A percentile compares a stretch with the other conserved stretches of the same genome.
Evolutionary conservation across 2,797 vertebrate genomes (phyloP).

Genomic region (Rhinatrema bivittatum): DNA sequence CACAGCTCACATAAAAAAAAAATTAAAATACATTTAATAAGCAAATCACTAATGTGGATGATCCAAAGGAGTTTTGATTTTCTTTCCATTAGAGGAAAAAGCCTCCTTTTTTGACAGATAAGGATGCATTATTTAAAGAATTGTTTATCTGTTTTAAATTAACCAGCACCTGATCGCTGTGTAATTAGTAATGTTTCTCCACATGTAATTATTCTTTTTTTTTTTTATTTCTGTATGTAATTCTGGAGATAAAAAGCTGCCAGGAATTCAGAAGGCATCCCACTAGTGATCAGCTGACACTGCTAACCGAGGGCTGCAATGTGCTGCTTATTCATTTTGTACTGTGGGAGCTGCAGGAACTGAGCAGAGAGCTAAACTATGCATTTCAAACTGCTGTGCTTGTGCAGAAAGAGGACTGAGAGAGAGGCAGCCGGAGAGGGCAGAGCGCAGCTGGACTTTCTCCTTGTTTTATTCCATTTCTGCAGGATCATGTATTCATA

Average conservation of each 20-base stretch:
- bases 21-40: slow-evolving; percentile 28
- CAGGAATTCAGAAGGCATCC: slow-evolving; percentile 62
- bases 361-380: slow-evolving; percentile 72
- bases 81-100: slow-evolving; percentile 47
- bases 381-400: slow-evolving; percentile 71
- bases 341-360: slow-evolving; percentile 68
- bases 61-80: slow-evolving; percentile 56
- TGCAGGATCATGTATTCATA: slow-evolving; percentile 91
- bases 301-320: slow-evolving; percentile 64
- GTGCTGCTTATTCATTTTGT: slow-evolving; percentile 69
- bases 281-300: slow-evolving; percentile 71
- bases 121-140: too few species aligned
- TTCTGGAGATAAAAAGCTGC: slow-evolving; percentile 52
- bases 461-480: slow-evolving; percentile 73
- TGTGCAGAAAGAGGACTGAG: slow-evolving; percentile 68
- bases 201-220: slow-evolving; percentile 29
- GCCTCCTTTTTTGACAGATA: too few species aligned
- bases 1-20: slow-evolving; percentile 42
- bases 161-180: slow-evolving; percentile 45
- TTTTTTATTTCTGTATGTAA: slow-evolving; percentile 49
- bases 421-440: slow-evolving; percentile 60
- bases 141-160: too few species aligned
- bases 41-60: slow-evolving; percentile 50
- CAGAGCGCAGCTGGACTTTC: slow-evolving; percentile 69
- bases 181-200: slow-evolving; percentile 28